Conservation (phyloP, 2,888 invertebrate genomes). For the Phaedon cochleariae region DNA sequence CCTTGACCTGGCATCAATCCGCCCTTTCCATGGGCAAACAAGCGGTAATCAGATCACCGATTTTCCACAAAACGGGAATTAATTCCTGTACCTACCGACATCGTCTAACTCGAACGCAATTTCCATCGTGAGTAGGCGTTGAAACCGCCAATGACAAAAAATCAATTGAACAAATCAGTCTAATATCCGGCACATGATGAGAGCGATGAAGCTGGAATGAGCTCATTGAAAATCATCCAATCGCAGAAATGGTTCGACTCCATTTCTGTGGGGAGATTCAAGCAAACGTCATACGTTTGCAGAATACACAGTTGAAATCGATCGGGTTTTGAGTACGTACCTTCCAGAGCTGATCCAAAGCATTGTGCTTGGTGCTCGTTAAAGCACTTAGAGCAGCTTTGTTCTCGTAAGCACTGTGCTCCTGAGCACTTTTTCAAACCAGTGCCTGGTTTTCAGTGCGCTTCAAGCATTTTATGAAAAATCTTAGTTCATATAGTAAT, state of each 20-base stretch:
- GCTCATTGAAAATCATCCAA: not conserved
- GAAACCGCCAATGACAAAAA: not conserved
- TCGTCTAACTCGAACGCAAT: not conserved
- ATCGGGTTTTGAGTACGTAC: not conserved
- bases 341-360: no score
- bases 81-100: not conserved
- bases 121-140: not conserved
- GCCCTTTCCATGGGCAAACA: not conserved
- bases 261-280: not conserved
- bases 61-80: not conserved
- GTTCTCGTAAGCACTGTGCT: no score
- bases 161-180: not conserved
- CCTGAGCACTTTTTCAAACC: no score
- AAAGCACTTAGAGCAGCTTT: no score
- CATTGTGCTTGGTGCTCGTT: no score
- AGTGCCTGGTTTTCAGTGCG: no score
- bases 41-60: not conserved
- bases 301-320: not conserved
- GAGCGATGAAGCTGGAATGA: not conserved
- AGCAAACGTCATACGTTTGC: not conserved
- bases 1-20: no score
- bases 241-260: not conserved
- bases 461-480: no score
- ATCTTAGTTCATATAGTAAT: no score
- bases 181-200: not conserved